Percentiles rank a stretch among this genome's conserved stretches.
Evolutionary conservation across 2,888 invertebrate species (phyloP).

Genomic region (Syrista parreyssii): DNA sequence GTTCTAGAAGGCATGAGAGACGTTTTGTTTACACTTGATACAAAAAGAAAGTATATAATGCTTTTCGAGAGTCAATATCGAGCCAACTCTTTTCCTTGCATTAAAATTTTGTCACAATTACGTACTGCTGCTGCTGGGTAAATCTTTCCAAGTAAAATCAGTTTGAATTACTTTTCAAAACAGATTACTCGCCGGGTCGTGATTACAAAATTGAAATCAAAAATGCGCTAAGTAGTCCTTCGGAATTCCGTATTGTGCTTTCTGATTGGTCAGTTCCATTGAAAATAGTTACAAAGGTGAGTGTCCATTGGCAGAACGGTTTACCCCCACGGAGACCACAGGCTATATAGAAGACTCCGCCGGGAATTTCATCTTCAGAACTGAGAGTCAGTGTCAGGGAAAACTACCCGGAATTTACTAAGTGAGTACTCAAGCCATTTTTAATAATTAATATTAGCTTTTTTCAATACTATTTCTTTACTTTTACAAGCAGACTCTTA

Average conservation of each 20-base stretch:
- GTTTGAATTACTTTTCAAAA: neutral
- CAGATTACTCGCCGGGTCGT: neutral
- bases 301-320: constrained; percentile 56
- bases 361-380: constrained; percentile 64
- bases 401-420: constrained; percentile 50
- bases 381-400: constrained; percentile 63
- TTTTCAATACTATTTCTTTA: neutral
- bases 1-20: neutral
- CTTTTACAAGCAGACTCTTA: neutral
- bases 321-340: constrained; percentile 54
- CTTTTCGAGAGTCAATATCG: neutral
- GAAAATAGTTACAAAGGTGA: constrained; percentile 56
- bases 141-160: neutral
- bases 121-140: neutral
- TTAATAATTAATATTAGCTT: neutral
- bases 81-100: neutral
- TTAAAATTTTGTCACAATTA: neutral
- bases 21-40: neutral
- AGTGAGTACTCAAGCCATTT: constrained; percentile 50
- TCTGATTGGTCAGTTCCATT: constrained; percentile 52
- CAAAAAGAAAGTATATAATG: neutral
- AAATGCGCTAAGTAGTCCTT: constrained; percentile 20
- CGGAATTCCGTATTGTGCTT: neutral
- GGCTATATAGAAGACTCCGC: constrained; percentile 65
- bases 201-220: constrained; percentile 20